These are phyloP conservation scores for Anthonomus grandis DNA, from an alignment of 1,140 invertebrate species.

Conservation along the genomic window DNA sequence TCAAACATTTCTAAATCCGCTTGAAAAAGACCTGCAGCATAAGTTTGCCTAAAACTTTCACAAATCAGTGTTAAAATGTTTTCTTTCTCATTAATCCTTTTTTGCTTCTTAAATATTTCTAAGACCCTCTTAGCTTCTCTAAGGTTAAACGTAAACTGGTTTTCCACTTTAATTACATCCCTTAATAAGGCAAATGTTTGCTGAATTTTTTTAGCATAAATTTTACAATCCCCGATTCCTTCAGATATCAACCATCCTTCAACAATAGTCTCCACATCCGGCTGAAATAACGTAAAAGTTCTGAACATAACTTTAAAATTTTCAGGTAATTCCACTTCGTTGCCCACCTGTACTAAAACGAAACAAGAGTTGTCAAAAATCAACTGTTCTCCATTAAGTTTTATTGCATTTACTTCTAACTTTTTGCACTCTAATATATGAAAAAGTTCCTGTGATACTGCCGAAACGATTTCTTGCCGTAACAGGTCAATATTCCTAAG, in stretches of 20 bases:
- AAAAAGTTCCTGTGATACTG: slow-evolving; percentile 53
- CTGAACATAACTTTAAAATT: slow-evolving; percentile 87
- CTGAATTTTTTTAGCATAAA: slow-evolving; percentile 65
- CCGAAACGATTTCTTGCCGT: slow-evolving; percentile 32
- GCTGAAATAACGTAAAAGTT: slow-evolving; percentile 90
- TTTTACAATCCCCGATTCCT: slow-evolving; percentile 75
- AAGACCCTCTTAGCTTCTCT: slow-evolving; percentile 25
- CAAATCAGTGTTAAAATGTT: slow-evolving; percentile 15
- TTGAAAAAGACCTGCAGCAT: slow-evolving; percentile 83
- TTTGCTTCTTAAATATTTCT: slow-evolving; percentile 46
- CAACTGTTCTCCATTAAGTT: slow-evolving; percentile 32
- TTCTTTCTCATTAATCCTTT: too few species aligned
- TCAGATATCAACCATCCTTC: slow-evolving; percentile 85
- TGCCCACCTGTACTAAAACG: neutral
- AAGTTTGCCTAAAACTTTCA: slow-evolving; percentile 76
- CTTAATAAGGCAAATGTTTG: slow-evolving; percentile 3
- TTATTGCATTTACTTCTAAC: slow-evolving; percentile 62
- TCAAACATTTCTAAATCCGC: slow-evolving; percentile 83
- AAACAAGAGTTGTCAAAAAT: slow-evolving; percentile 42
- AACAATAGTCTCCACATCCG: slow-evolving; percentile 83
- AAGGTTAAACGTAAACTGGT: slow-evolving; percentile 24
- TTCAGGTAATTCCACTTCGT: slow-evolving; percentile 70
- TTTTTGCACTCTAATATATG: slow-evolving; percentile 74
- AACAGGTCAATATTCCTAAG: slow-evolving; percentile 62
- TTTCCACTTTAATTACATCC: slow-evolving; percentile 8